A percentile compares a stretch with the other conserved stretches of the same genome.
Conservation (phyloP, 2,888 invertebrate genomes). For the Oxycera nigricornis region DNA sequence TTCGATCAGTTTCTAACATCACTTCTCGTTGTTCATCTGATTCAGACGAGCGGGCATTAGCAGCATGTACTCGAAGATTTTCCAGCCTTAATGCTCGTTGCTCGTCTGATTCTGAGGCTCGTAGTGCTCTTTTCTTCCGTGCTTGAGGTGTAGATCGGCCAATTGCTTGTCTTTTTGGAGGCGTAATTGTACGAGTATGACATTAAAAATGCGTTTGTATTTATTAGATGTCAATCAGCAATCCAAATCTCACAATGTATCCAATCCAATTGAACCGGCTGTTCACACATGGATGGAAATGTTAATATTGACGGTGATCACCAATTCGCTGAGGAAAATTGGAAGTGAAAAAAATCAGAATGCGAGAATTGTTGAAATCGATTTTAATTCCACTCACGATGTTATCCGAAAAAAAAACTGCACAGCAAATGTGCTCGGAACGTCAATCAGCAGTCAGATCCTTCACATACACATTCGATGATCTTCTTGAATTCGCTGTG, state of each 20-base stretch:
- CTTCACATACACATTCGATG: no score
- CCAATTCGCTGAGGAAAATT: background rate
- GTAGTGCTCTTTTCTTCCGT: conserved; percentile 43
- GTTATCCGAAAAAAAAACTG: background rate
- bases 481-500: no score
- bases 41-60: conserved; percentile 26
- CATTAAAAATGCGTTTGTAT: background rate
- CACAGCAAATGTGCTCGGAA: background rate
- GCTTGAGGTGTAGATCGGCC: conserved; percentile 44
- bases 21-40: conserved; percentile 10
- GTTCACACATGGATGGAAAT: background rate
- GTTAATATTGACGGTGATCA: no score
- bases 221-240: background rate
- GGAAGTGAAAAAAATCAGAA: background rate
- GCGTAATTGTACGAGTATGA: background rate
- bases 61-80: background rate
- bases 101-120: no score
- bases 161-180: conserved; percentile 36
- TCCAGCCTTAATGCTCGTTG: background rate
- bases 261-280: background rate
- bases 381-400: background rate
- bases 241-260: background rate
- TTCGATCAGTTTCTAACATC: conserved; percentile 18
- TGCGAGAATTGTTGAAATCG: background rate
- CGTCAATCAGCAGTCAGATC: background rate